These are phyloP conservation scores for Lithobates pipiens DNA, from an alignment of 2,797 vertebrate genomes.

Conservation along the genomic window DNA sequence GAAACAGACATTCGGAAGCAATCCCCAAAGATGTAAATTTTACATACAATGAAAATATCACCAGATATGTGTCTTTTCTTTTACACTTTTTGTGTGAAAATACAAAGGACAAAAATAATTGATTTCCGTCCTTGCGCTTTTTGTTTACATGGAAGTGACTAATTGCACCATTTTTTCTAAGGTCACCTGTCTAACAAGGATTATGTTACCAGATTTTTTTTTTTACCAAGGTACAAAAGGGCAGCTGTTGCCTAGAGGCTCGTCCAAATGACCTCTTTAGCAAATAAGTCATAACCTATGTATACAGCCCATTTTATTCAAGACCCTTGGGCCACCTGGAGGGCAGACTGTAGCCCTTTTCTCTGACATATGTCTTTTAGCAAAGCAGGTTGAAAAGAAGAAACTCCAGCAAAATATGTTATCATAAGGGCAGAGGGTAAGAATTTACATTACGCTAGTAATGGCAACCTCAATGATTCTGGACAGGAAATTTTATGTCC, in stretches of 20 bases:
- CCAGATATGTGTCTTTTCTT: conserved; percentile 44
- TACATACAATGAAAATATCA: conserved; percentile 52
- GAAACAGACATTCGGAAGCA: conserved; percentile 12
- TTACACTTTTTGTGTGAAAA: conserved; percentile 48
- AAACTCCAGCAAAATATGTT: conserved; percentile 44
- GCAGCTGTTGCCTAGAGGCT: conserved; percentile 64
- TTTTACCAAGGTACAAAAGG: conserved; percentile 67
- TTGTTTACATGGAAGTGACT: conserved; percentile 70
- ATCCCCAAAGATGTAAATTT: conserved; percentile 28
- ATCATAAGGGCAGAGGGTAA: conserved; percentile 66
- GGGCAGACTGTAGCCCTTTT: conserved; percentile 63
- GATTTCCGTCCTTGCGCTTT: conserved; percentile 52
- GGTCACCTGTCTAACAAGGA: conserved; percentile 75
- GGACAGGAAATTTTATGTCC: conserved; percentile 23
- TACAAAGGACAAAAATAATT: conserved; percentile 64
- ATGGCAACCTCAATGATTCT: conserved; percentile 15
- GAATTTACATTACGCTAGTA: conserved; percentile 49
- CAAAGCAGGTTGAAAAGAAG: conserved; percentile 62
- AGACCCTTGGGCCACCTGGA: conserved; percentile 64
- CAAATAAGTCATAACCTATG: conserved; percentile 70
- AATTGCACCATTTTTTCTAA: conserved; percentile 71
- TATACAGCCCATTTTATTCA: conserved; percentile 67
- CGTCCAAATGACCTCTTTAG: conserved; percentile 76
- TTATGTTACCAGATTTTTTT: conserved; percentile 65
- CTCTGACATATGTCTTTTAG: conserved; percentile 65